These are phyloP conservation scores for Halocaridina rubra DNA, from an alignment of 2,888 invertebrate genomes.

Conservation along the genomic window DNA sequence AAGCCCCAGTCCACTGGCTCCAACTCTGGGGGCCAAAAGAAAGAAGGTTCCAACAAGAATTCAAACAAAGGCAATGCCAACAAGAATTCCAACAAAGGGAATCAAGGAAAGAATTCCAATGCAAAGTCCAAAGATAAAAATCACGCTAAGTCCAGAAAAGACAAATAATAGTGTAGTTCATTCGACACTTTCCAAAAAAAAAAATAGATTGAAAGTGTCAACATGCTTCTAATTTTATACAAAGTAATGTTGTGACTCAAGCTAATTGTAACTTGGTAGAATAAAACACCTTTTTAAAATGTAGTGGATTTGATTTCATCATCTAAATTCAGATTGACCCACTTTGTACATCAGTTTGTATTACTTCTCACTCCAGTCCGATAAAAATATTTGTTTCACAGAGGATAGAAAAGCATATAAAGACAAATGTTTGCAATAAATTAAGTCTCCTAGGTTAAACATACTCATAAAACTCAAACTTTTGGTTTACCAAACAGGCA, in stretches of 20 bases:
- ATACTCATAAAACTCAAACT: background rate
- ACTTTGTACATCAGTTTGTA: too few relatives aligned
- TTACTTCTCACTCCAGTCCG: too few relatives aligned
- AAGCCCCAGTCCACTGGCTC: background rate
- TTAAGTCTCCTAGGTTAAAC: background rate
- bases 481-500: too few relatives aligned
- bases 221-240: background rate
- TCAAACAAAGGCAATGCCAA: background rate
- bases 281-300: background rate
- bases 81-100: background rate
- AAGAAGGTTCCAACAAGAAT: background rate
- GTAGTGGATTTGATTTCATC: background rate
- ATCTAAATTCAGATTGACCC: too few relatives aligned
- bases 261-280: background rate
- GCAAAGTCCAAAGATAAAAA: background rate
- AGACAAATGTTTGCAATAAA: too few relatives aligned
- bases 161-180: background rate
- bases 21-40: background rate
- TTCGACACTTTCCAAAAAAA: too few relatives aligned
- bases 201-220: too few relatives aligned
- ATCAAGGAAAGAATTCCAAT: background rate
- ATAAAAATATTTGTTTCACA: background rate
- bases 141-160: background rate
- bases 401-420: background rate
- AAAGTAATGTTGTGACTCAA: background rate